A percentile compares a stretch with the other conserved stretches of the same genome.
These are phyloP conservation scores for Apamea epomidion DNA, from an alignment of 2,888 invertebrate species.

Conservation along the genomic window DNA sequence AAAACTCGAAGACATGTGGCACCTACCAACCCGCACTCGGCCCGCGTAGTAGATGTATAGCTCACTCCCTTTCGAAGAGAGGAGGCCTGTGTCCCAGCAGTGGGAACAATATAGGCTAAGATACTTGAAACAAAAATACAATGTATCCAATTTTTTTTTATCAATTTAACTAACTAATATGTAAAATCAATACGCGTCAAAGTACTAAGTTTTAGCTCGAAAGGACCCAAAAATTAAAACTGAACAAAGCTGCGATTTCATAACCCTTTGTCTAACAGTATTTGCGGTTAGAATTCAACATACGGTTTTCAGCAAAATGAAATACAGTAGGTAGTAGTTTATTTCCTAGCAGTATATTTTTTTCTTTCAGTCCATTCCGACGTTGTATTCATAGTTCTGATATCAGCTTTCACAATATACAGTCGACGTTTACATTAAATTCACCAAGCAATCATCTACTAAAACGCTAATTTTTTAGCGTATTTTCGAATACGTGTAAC, in stretches of 20 bases:
- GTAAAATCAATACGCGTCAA: not conserved
- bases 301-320: not conserved
- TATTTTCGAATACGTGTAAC: not conserved
- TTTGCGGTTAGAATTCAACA: not conserved
- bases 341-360: not conserved
- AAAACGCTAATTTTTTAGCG: not conserved
- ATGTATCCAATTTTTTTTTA: not conserved
- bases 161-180: not conserved
- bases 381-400: conserved; percentile 3
- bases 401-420: not conserved
- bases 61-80: no score
- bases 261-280: not conserved
- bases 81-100: no score
- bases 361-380: not conserved
- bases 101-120: no score
- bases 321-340: not conserved
- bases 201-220: no score
- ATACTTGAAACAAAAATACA: not conserved
- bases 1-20: no score
- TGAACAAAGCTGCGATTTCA: not conserved
- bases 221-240: not conserved
- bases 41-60: no score
- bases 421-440: conserved; percentile 1
- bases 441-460: not conserved
- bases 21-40: no score